phyloP scores from a whole-genome alignment of 1,140 invertebrate species.

The Aphaenogaster ashmeadi region DNA sequence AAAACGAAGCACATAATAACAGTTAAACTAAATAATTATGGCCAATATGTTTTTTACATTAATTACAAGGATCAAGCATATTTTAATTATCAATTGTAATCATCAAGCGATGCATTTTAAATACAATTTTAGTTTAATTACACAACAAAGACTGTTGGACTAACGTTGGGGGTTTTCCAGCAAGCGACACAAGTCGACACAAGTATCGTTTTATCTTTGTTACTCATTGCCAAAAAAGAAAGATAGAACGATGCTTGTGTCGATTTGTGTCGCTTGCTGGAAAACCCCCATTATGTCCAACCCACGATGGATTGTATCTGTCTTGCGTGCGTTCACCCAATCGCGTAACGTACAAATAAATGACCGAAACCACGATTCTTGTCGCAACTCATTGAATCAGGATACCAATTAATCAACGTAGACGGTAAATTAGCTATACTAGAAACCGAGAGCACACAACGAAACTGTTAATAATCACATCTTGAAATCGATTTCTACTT shows the following conservation, averaged over 20 bases:
- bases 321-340: not conserved
- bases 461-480: not conserved
- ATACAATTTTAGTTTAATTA: slow-evolving; percentile 12
- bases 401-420: slow-evolving; percentile 4
- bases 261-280: too few relatives aligned
- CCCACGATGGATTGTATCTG: not conserved
- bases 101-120: not conserved
- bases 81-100: not conserved
- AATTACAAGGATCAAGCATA: not conserved
- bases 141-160: not conserved
- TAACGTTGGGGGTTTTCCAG: too few relatives aligned
- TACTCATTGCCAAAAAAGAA: too few relatives aligned
- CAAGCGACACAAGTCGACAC: too few relatives aligned
- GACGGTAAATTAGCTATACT: slow-evolving; percentile 9
- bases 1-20: not conserved
- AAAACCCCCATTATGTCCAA: not conserved
- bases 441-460: not conserved
- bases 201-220: too few relatives aligned
- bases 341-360: slow-evolving; percentile 10
- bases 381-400: not conserved
- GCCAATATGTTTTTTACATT: not conserved
- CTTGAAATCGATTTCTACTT: slow-evolving; percentile 29
- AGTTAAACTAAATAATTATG: not conserved
- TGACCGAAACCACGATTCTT: slow-evolving; percentile 1
- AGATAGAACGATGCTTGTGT: too few relatives aligned